phyloP scores from a whole-genome alignment of 2,888 invertebrate species.

The Drosophila ustulata region DNA sequence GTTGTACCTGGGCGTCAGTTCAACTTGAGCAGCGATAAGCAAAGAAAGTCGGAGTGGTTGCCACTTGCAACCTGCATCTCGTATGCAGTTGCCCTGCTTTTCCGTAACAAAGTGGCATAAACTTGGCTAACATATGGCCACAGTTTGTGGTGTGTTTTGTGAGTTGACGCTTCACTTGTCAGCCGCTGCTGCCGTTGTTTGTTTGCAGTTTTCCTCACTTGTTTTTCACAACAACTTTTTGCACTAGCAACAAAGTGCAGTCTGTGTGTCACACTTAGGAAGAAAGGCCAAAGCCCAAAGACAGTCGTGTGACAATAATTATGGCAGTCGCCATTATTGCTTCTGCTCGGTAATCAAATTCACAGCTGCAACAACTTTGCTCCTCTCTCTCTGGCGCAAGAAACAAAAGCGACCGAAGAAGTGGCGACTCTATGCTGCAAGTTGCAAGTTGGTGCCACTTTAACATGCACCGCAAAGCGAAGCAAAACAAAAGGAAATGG shows the following conservation, averaged over 20 bases:
- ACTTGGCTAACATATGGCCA: slow-evolving; percentile 70
- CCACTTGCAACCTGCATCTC: slow-evolving; percentile 30
- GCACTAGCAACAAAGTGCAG: slow-evolving; percentile 63
- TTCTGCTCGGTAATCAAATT: slow-evolving; percentile 65
- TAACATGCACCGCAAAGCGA: slow-evolving; percentile 65
- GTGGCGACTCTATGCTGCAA: slow-evolving; percentile 25
- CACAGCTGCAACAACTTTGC: slow-evolving; percentile 36
- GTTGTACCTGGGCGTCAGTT: slow-evolving; percentile 36
- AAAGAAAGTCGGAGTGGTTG: slow-evolving; percentile 13
- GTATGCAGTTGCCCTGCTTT: slow-evolving; percentile 40
- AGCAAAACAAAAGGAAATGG: slow-evolving; percentile 63
- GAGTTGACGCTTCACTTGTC: slow-evolving; percentile 53
- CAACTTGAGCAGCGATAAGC: slow-evolving; percentile 36
- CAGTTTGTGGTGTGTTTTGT: slow-evolving; percentile 34
- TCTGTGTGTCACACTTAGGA: slow-evolving; percentile 37
- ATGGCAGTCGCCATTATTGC: slow-evolving; percentile 50
- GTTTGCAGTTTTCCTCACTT: slow-evolving; percentile 40
- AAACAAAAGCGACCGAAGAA: slow-evolving; percentile 21
- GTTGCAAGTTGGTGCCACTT: slow-evolving; percentile 56
- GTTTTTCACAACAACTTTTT: slow-evolving; percentile 40
- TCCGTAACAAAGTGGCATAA: slow-evolving; percentile 60
- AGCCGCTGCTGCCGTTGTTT: slow-evolving; percentile 30
- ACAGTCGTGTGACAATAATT: slow-evolving; percentile 67
- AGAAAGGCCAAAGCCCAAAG: slow-evolving; percentile 51
- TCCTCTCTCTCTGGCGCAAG: not conserved